These are phyloP conservation scores for Leptodactylus fallax DNA, from an alignment of 2,797 vertebrate species.

Conservation along the genomic window DNA sequence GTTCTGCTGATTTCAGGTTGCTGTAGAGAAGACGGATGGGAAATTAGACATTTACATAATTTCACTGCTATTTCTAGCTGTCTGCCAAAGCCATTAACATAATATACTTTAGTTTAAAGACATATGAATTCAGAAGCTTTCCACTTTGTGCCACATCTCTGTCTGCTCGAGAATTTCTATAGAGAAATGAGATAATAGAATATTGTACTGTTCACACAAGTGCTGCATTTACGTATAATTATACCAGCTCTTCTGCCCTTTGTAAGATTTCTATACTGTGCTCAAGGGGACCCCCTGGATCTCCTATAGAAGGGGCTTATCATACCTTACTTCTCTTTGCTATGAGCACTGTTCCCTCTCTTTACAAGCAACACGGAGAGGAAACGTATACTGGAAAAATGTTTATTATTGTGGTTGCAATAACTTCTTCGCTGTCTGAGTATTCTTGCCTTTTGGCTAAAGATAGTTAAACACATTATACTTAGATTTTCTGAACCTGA, in stretches of 20 bases:
- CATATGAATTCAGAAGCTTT: slow-evolving; percentile 22
- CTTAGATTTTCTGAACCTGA: too few relatives aligned
- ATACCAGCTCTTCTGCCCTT: background rate
- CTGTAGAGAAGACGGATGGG: slow-evolving; percentile 48
- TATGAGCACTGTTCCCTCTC: background rate
- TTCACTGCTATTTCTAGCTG: slow-evolving; percentile 36
- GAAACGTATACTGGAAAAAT: background rate
- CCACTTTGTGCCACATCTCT: slow-evolving; percentile 3
- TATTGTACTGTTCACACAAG: background rate
- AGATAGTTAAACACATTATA: too few relatives aligned
- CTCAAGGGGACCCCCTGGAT: background rate
- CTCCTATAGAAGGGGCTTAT: background rate
- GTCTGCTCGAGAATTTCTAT: background rate
- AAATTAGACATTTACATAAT: slow-evolving; percentile 59
- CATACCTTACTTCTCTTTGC: background rate
- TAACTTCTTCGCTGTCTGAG: too few relatives aligned
- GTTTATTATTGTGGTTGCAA: background rate
- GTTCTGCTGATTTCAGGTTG: slow-evolving; percentile 33
- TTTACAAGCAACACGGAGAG: background rate
- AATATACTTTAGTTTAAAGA: slow-evolving; percentile 51
- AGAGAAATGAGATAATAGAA: slow-evolving; percentile 8
- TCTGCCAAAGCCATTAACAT: slow-evolving; percentile 45
- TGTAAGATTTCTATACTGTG: too few relatives aligned
- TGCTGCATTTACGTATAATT: background rate
- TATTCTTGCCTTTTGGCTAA: too few relatives aligned